Evolutionary conservation across 1,140 invertebrate genomes (phyloP).

Genomic region (Drosophila asahinai): DNA sequence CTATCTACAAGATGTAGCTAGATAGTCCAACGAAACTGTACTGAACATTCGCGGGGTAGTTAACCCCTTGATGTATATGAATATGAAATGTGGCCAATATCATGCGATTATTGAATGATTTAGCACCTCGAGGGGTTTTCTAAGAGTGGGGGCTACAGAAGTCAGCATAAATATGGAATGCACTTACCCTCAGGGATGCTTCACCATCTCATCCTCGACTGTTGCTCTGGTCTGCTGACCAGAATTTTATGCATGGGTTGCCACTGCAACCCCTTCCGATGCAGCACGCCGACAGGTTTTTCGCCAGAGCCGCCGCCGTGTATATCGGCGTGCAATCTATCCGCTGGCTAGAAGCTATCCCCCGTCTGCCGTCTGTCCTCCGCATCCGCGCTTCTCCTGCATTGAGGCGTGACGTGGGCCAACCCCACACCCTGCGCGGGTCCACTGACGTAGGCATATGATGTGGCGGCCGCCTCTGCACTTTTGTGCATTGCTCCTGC

Average conservation of each 20-base stretch:
- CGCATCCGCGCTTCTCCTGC: slow-evolving; percentile 24
- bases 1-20: too few species aligned
- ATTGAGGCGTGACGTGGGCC: slow-evolving; percentile 58
- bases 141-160: neutral
- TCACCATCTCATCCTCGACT: slow-evolving; percentile 27
- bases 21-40: neutral
- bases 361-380: neutral
- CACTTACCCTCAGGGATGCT: neutral
- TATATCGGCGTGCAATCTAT: slow-evolving; percentile 72
- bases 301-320: slow-evolving; percentile 1
- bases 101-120: neutral
- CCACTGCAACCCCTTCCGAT: slow-evolving; percentile 34
- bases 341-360: slow-evolving; percentile 5
- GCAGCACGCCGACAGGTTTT: slow-evolving; percentile 34
- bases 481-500: slow-evolving; percentile 42
- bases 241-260: slow-evolving; percentile 54
- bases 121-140: neutral
- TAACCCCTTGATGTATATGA: neutral
- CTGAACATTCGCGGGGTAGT: neutral
- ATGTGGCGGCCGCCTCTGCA: slow-evolving; percentile 44
- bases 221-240: slow-evolving; percentile 49
- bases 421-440: slow-evolving; percentile 4
- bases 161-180: slow-evolving; percentile 2
- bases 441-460: slow-evolving; percentile 26
- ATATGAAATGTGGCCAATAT: slow-evolving; percentile 1